Evolutionary conservation across 2,113 vertebrate genomes (phyloP).

Genomic region (Scomber colias): DNA sequence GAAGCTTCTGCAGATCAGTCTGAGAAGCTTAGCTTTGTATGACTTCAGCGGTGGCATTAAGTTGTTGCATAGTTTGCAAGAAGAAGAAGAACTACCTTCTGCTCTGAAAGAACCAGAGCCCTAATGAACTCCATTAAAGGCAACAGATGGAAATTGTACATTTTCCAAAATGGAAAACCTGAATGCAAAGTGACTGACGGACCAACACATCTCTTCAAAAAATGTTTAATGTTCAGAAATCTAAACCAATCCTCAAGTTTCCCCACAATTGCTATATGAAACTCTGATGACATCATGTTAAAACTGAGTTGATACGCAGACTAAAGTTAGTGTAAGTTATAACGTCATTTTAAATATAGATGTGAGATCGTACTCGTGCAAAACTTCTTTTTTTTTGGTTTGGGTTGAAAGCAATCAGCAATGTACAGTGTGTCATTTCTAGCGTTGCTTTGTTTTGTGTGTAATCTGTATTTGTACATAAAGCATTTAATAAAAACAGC

Average conservation of each 20-base stretch:
- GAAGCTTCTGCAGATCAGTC: neutral
- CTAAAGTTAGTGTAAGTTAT: constrained; percentile 80
- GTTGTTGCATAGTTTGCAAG: constrained; percentile 15
- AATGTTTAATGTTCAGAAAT: constrained; percentile 49
- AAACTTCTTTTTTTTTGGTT: constrained; percentile 88
- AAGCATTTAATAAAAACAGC: constrained; percentile 91
- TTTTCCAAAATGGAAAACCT: constrained; percentile 17
- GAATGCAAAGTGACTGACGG: constrained; percentile 39
- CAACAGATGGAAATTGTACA: constrained; percentile 55
- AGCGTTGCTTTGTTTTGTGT: constrained; percentile 96
- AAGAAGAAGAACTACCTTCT: constrained; percentile 14
- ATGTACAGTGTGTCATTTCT: constrained; percentile 93
- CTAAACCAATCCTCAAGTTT: constrained; percentile 77
- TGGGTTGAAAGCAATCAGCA: constrained; percentile 90
- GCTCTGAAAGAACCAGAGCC: constrained; percentile 16
- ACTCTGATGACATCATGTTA: constrained; percentile 84
- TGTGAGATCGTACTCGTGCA: constrained; percentile 94
- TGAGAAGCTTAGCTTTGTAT: constrained; percentile 8
- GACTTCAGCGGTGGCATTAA: constrained; percentile 11
- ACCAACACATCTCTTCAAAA: constrained; percentile 6
- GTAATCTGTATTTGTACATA: constrained; percentile 99
- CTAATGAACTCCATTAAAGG: constrained; percentile 41
- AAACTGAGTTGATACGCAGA: constrained; percentile 85
- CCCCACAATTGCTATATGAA: constrained; percentile 81
- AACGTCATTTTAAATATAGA: constrained; percentile 92